These are phyloP conservation scores for Timema cristinae DNA, from an alignment of 2,888 invertebrate species.

Conservation along the genomic window DNA sequence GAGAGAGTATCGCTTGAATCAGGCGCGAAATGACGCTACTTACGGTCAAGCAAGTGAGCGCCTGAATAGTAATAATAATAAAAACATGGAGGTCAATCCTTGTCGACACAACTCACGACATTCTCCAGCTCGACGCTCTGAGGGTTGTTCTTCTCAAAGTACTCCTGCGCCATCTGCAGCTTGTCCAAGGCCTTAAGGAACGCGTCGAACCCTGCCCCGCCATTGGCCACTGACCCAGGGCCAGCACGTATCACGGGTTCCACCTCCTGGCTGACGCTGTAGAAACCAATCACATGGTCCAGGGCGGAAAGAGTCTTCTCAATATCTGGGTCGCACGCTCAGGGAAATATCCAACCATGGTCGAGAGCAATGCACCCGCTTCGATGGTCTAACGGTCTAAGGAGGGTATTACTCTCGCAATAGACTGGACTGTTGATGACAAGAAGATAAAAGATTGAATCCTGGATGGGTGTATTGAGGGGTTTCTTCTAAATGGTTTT, in stretches of 20 bases:
- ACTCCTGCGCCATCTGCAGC: conserved; percentile 80
- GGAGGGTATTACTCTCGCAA: no score
- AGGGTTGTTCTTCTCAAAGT: conserved; percentile 89
- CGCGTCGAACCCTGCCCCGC: conserved; percentile 46
- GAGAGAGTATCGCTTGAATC: no score
- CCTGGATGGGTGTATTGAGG: no score
- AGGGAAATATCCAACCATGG: no score
- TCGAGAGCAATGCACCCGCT: no score
- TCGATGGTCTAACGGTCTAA: no score
- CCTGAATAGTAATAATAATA: conserved; percentile 13
- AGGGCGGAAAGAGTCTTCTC: conserved; percentile 81
- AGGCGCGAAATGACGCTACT: no score
- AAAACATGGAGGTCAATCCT: conserved; percentile 20
- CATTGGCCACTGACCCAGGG: conserved; percentile 61
- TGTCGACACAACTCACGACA: conserved; percentile 60
- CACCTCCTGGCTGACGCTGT: conserved; percentile 90
- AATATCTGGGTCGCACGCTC: conserved; percentile 62
- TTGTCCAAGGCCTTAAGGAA: conserved; percentile 73
- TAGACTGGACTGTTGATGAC: no score
- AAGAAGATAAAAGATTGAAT: no score
- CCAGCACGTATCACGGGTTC: conserved; percentile 82
- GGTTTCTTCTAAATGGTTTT: no score
- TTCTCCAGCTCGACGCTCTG: conserved; percentile 92
- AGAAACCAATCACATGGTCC: conserved; percentile 93
- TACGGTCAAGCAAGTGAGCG: background rate